Base-by-base conservation (phyloP, 2,888 invertebrate species). In the Esperia sulphurella region DNA sequence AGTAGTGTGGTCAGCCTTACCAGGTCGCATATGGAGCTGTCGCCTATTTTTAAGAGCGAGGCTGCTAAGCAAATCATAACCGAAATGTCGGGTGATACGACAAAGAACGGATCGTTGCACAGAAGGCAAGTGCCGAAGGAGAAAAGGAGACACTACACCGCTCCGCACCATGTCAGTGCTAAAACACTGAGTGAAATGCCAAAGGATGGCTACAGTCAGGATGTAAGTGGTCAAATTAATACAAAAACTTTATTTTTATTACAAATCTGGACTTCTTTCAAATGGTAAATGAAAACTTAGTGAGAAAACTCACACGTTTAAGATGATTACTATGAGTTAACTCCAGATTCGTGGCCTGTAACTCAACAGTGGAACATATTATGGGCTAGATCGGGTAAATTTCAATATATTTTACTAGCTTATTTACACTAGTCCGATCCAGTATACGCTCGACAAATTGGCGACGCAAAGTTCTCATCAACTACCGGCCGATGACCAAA, bases 51-150 rank as follows among this genome's bases (percentile, higher is more conserved):
- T 79, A 95, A 96, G 72, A 96, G 96, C 70, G 96, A 96, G 75
- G 95, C 96, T 1, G 96, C 96, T 0, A 92, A 94, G 53, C 95
- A 96, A 81, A 96, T 96, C 45, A 95, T 96, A 55, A 95, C 94
- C 55, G 96, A 96, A 82, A 94, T 96, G 92, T 91, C 92, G 0
- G 90, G 89, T 31, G 83, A 92, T 66, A 81, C 81, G 41, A 90
- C 91, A 14, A 91, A 91, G 63, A 89, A 91, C 33, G 90, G 91
- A 0, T 91, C 92, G 9, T 79, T 91, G 57, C 92, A 92, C 59
- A 83, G 93, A 55, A 91, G 96, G 45, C 92, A 93, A 49, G 92
- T 96, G 35, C 96, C 96, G 0, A 94, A 93, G 61, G 95, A 96
- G 71, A 96, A 96, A 77, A 90, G 96, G 48, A 90, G 96, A 48